Evolutionary conservation across 2,113 vertebrate species (phyloP).

Genomic region (Corynorhinus townsendii): DNA sequence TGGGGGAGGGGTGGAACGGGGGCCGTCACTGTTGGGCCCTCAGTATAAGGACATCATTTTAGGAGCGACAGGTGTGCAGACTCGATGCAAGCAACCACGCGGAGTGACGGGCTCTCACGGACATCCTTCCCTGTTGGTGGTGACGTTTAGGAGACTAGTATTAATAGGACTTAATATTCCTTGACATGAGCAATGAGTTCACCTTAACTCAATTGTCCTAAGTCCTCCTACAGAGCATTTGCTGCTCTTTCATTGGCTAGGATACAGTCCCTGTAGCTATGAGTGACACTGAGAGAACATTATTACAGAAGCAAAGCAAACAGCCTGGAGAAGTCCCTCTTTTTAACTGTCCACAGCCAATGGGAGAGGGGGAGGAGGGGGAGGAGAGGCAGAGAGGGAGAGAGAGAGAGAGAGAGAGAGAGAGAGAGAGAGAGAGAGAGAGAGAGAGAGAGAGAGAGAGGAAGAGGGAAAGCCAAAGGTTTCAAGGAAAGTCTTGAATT

Average conservation of each 20-base stretch:
- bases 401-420: rapidly evolving
- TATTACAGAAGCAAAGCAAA: rapidly evolving
- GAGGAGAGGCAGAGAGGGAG: rapidly evolving
- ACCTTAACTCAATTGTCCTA: rapidly evolving
- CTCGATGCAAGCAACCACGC: rapidly evolving
- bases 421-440: rapidly evolving
- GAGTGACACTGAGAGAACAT: rapidly evolving
- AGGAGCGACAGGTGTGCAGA: background rate
- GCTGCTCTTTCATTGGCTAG: rapidly evolving
- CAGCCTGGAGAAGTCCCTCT: background rate
- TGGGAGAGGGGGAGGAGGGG: background rate
- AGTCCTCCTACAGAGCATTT: rapidly evolving
- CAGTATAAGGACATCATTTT: rapidly evolving
- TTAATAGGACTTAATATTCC: background rate
- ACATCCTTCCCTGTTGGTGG: rapidly evolving
- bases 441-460: rapidly evolving
- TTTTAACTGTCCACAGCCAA: background rate
- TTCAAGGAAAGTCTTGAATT: background rate
- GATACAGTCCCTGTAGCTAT: rapidly evolving
- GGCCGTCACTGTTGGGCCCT: rapidly evolving
- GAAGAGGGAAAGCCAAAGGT: rapidly evolving
- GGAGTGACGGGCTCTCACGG: rapidly evolving
- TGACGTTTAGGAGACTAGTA: background rate
- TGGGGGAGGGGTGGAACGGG: background rate
- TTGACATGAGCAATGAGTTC: rapidly evolving